Conservation (phyloP, 1,140 invertebrate genomes). For the Caenorhabditis tropicalis region DNA sequence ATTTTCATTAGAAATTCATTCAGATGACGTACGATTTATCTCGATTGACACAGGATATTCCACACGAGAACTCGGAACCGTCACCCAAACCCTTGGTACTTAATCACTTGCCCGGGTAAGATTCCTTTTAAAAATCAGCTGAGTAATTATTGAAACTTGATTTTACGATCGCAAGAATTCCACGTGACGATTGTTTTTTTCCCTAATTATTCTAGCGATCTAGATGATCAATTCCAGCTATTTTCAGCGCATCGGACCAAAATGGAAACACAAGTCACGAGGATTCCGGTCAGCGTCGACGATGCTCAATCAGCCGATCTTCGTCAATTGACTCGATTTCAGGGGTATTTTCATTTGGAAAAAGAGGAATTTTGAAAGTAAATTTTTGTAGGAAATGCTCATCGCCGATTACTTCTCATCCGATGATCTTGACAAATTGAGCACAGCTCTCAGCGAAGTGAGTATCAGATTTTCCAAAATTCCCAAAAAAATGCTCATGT, state of each 20-base stretch:
- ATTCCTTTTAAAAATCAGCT: neutral
- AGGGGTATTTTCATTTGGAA: neutral
- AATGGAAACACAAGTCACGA: conserved; percentile 27
- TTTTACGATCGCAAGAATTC: neutral
- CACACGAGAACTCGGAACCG: conserved; percentile 23
- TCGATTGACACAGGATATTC: conserved; percentile 25
- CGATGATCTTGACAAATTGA: conserved; percentile 48
- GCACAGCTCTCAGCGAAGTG: conserved; percentile 41
- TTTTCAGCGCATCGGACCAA: conserved; percentile 20
- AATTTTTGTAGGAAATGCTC: conserved; percentile 1
- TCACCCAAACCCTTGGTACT: neutral
- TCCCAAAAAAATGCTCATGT: too few species aligned
- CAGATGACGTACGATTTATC: conserved; percentile 41
- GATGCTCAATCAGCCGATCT: conserved; percentile 27
- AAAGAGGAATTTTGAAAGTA: neutral
- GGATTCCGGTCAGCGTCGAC: neutral
- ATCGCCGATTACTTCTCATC: conserved; percentile 9
- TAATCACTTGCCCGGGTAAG: neutral
- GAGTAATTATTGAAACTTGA: neutral
- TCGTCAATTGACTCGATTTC: conserved; percentile 41
- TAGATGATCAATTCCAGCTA: neutral
- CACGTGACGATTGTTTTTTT: neutral
- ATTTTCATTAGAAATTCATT: too few species aligned
- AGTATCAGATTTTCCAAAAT: neutral
- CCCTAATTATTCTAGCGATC: neutral